Percentiles rank a stretch among this genome's conserved stretches.
Conservation (phyloP, 2,888 invertebrate genomes). For the Rotaria socialis region DNA sequence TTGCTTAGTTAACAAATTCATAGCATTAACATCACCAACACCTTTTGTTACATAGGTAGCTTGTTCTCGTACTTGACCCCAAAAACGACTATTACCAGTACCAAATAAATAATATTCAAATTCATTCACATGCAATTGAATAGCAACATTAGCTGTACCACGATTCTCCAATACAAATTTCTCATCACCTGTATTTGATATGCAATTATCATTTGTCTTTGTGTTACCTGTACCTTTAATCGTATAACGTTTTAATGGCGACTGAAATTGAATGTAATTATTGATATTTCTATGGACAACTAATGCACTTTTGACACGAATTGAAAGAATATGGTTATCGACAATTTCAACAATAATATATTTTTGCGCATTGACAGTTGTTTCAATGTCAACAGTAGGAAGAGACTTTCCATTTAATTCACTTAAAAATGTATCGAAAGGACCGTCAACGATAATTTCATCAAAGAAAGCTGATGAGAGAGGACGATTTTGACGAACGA, state of each 20-base stretch:
- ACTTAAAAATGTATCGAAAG: neutral
- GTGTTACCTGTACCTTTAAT: neutral
- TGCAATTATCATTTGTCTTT: neutral
- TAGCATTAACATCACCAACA: neutral
- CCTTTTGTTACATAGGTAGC: neutral
- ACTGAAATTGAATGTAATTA: neutral
- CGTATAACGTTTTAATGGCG: neutral
- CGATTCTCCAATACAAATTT: neutral
- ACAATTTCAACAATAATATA: slow-evolving; percentile 5
- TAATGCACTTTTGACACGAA: neutral
- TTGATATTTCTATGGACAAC: neutral
- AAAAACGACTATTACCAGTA: neutral
- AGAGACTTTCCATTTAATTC: neutral
- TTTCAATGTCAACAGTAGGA: neutral
- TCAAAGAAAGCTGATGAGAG: neutral
- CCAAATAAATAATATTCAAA: neutral
- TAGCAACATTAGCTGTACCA: neutral
- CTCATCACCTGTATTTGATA: neutral
- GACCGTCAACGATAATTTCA: neutral
- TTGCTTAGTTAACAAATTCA: neutral
- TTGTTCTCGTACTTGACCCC: neutral
- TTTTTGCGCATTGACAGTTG: neutral
- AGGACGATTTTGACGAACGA: neutral
- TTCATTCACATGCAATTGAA: neutral
- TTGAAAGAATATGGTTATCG: neutral